Base-by-base conservation (phyloP, 2,113 vertebrate genomes). In the Hippocampus guttulatus region DNA sequence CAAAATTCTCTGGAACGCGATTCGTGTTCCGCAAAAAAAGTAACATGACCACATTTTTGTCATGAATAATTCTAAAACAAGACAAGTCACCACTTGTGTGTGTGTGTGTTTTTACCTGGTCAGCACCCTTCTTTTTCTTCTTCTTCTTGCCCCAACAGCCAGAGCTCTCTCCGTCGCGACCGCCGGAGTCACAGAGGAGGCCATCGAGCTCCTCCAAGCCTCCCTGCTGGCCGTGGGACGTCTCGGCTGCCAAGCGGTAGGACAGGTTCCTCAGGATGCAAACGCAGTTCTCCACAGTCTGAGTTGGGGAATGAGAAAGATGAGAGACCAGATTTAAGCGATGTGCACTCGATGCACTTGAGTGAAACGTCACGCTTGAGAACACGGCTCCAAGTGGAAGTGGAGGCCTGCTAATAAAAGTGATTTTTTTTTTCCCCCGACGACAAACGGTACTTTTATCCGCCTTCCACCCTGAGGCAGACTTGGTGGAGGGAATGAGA, bases 271-370 rank as follows among this genome's bases (percentile, higher is more conserved):
- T 95, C 93, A 99, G 91, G 88, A 99, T 98, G 91, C 98, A 99
- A 88, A 99, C 98, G 90, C 97, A 98, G 93, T 99, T 99, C 94
- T 99, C 98, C 75, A 98, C 94, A 93, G 97, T 99, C 97, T 99
- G 81, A 75, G 40, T 47, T 68, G 75, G 63, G 40, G 68, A 67
- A 73, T 4, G 30, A 49, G 67, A 72, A 47, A 27, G 64, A 47
- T 65, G 43, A 27, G 43, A 15, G 64, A 8, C 23, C 5, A 55
- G 68, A 25, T 40, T 58, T n/a, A 8, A 65, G 38, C 63, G 23
- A 55, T 67, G 69, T 70, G 55, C 25, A 30, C 81, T 84, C 78
- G 71, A 84, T 82, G 76, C 41, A 61, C 40, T 75, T 74, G 70
- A 80, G 80, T 77, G 55, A 84, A 82, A 82, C 67, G 70, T 69